Conservation (phyloP, 2,113 vertebrate species). For the Colinus virginianus region DNA sequence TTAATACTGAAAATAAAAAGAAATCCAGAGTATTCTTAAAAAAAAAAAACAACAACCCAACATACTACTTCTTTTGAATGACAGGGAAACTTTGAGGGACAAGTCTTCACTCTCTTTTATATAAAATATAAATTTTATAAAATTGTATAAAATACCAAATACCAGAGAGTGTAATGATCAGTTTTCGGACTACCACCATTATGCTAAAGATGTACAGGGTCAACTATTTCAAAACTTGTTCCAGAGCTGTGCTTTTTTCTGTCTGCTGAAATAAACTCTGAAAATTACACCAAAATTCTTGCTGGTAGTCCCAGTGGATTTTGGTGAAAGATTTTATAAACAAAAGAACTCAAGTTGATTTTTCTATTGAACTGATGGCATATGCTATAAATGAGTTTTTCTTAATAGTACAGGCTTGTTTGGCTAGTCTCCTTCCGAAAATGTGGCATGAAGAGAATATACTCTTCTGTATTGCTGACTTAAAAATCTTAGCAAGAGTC, state of each 20-base stretch:
- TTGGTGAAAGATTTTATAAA: slow-evolving; percentile 33
- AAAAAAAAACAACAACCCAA: not conserved
- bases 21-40: not conserved
- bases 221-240: slow-evolving; percentile 33
- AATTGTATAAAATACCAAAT: not conserved
- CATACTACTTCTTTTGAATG: not conserved
- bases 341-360: not conserved
- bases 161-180: not conserved
- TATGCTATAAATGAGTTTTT: not conserved
- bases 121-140: no score
- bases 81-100: not conserved
- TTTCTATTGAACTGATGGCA: slow-evolving; percentile 21
- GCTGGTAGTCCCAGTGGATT: slow-evolving; percentile 38
- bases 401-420: not conserved
- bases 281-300: slow-evolving; percentile 14
- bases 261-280: not conserved
- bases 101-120: not conserved
- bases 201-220: not conserved
- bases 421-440: slow-evolving; percentile 1
- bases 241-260: slow-evolving; percentile 51
- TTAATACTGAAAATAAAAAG: not conserved
- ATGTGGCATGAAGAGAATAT: not conserved
- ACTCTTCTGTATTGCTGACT: not conserved
- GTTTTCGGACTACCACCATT: not conserved
- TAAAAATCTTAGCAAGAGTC: not conserved